phyloP scores from a whole-genome alignment of 2,113 vertebrate genomes.

The Ginglymostoma cirratum region DNA sequence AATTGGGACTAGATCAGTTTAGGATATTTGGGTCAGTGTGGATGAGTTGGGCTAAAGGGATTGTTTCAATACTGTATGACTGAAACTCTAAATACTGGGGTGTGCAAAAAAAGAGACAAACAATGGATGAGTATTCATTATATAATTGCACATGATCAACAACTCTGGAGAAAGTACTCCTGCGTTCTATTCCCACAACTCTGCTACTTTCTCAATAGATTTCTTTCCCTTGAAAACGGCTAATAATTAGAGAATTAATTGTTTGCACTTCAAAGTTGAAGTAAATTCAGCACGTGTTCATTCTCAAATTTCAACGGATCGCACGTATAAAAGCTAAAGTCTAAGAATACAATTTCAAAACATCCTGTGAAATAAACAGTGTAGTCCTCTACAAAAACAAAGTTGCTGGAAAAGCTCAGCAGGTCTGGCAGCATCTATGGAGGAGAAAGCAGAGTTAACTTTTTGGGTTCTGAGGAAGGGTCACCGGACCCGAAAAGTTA shows the following conservation, averaged over 20 bases:
- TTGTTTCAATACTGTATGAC: too few relatives aligned
- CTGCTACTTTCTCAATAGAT: background rate
- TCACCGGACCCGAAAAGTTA: too few relatives aligned
- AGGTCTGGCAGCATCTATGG: too few relatives aligned
- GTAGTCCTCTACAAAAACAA: background rate
- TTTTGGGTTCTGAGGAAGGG: too few relatives aligned
- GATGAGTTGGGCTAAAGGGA: too few relatives aligned
- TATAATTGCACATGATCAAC: background rate
- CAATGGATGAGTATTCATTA: too few relatives aligned
- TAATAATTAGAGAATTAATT: background rate
- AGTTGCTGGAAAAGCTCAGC: too few relatives aligned
- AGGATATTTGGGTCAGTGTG: too few relatives aligned
- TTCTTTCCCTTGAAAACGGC: background rate
- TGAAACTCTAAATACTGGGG: background rate
- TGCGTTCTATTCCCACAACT: background rate
- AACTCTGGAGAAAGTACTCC: background rate
- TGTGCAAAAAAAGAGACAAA: background rate
- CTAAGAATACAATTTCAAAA: background rate
- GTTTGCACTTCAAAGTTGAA: background rate
- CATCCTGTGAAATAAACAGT: background rate
- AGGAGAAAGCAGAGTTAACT: too few relatives aligned
- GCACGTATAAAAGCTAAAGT: background rate
- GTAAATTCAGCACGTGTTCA: background rate
- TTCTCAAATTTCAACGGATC: background rate
- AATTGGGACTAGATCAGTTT: too few relatives aligned